Conservation (phyloP, 2,888 invertebrate species). For the Leuctra nigra region DNA sequence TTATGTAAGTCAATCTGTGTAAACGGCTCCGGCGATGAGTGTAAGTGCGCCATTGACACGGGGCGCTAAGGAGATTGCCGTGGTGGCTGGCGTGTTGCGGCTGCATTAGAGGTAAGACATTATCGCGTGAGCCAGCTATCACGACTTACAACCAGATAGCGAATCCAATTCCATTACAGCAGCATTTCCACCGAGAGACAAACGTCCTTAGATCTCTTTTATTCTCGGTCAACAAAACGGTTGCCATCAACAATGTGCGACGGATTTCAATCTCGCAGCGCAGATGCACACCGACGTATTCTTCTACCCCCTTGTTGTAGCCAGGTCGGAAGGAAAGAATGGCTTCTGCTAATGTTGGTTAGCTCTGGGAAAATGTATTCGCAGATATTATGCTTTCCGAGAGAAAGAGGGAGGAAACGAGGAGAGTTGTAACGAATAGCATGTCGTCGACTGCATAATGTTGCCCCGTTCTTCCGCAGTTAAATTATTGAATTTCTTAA, state of each 20-base stretch:
- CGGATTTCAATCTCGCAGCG: neutral
- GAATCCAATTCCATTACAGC: constrained; percentile 17
- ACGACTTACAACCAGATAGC: neutral
- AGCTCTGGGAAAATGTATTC: too few relatives aligned
- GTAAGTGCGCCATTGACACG: constrained; percentile 16
- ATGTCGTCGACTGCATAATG: too few relatives aligned
- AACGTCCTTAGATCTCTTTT: constrained; percentile 10
- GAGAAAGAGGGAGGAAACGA: too few relatives aligned
- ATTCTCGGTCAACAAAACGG: constrained; percentile 6
- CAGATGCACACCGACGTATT: too few relatives aligned
- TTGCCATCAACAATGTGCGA: neutral
- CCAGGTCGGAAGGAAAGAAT: too few relatives aligned
- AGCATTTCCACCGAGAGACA: constrained; percentile 9
- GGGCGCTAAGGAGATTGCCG: constrained; percentile 6
- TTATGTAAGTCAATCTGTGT: constrained; percentile 4
- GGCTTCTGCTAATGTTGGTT: too few relatives aligned
- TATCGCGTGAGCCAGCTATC: constrained; percentile 3
- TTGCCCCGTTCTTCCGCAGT: too few relatives aligned
- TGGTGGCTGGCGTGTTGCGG: constrained; percentile 9
- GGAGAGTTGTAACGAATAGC: too few relatives aligned
- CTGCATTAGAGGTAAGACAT: neutral
- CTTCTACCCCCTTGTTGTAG: too few relatives aligned
- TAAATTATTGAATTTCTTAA: too few relatives aligned
- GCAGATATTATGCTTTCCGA: too few relatives aligned
- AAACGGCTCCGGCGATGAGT: constrained; percentile 7